These are phyloP conservation scores for Aix galericulata DNA, from an alignment of 2,113 vertebrate genomes.

Conservation along the genomic window DNA sequence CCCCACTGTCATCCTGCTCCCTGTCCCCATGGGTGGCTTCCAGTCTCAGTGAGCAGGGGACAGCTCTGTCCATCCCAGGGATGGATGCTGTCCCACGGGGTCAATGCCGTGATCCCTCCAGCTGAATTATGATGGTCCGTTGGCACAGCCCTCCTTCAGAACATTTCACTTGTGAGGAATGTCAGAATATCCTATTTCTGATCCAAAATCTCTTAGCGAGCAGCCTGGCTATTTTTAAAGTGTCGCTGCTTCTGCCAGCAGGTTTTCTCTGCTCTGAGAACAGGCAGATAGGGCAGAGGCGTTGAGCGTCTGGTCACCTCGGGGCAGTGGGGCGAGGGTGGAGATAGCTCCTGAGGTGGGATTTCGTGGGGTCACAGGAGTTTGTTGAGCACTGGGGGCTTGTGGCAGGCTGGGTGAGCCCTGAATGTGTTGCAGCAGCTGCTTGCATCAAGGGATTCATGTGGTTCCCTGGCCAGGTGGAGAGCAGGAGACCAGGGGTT, in stretches of 20 bases:
- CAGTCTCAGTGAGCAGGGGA: background rate
- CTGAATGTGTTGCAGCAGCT: too few relatives aligned
- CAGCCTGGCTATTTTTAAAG: background rate
- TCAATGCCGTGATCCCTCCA: background rate
- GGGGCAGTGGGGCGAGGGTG: fast-evolving
- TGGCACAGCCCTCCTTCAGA: background rate
- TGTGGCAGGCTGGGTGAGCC: background rate
- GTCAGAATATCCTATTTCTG: background rate
- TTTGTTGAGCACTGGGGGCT: background rate
- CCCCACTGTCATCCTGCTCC: background rate
- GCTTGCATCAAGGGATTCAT: fast-evolving
- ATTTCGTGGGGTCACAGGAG: background rate
- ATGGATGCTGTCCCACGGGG: background rate
- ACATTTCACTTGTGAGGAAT: background rate
- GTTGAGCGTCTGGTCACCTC: background rate
- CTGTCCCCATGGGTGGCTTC: too few relatives aligned
- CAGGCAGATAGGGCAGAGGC: background rate
- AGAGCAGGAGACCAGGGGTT: background rate
- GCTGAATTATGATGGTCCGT: background rate
- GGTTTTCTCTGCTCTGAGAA: background rate
- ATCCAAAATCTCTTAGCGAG: background rate
- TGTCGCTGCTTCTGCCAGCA: background rate
- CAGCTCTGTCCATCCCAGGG: background rate
- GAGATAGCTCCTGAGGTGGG: background rate
- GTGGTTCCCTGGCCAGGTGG: background rate